Evolutionary conservation across 2,113 vertebrate genomes (phyloP).

Genomic region (Microcebus murinus): DNA sequence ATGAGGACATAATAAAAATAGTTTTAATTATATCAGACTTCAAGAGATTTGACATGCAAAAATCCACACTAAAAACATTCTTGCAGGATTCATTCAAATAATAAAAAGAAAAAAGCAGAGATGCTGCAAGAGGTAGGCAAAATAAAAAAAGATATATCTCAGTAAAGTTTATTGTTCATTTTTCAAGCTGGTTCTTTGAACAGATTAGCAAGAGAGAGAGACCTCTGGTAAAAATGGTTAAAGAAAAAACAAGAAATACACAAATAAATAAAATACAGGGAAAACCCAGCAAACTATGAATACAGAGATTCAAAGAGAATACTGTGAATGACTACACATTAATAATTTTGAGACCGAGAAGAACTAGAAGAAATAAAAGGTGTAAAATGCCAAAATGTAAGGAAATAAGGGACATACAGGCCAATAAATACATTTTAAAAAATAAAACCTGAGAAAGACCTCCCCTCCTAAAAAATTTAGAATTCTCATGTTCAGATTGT

Average conservation of each 20-base stretch:
- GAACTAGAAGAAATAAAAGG: neutral
- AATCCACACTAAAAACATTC: neutral
- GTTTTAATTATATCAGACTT: neutral
- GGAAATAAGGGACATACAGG: neutral
- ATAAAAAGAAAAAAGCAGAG: neutral
- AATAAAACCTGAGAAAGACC: neutral
- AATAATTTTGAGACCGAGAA: neutral
- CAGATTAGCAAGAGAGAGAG: neutral
- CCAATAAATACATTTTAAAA: neutral
- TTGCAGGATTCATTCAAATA: neutral
- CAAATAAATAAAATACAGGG: neutral
- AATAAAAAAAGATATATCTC: neutral
- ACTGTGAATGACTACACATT: neutral
- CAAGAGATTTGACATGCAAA: neutral
- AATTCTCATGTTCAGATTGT: neutral
- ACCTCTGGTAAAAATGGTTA: neutral
- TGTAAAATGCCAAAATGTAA: neutral
- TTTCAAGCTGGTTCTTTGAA: neutral
- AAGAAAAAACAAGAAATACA: neutral
- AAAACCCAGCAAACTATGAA: neutral
- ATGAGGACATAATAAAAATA: neutral
- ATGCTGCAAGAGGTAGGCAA: neutral
- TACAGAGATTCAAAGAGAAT: neutral
- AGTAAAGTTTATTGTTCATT: neutral
- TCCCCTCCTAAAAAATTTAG: neutral